phyloP scores from a whole-genome alignment of 2,113 vertebrate genomes.

The Sorex araneus region DNA sequence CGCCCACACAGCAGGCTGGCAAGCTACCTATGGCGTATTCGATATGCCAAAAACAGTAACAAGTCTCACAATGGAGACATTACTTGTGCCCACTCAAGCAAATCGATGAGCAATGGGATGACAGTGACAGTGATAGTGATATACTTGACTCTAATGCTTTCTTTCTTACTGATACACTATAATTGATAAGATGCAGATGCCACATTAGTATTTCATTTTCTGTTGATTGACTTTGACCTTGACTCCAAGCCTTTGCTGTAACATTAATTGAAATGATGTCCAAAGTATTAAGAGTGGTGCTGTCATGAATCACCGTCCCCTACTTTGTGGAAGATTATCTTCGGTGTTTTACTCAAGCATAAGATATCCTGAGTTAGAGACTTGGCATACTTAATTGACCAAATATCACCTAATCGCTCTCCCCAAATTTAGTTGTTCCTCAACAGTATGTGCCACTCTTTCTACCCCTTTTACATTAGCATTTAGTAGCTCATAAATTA shows the following conservation, averaged over 20 bases:
- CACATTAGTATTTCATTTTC: not conserved
- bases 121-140: too few species aligned
- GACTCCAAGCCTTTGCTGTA: not conserved
- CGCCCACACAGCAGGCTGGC: too few species aligned
- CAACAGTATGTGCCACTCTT: not conserved
- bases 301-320: not conserved
- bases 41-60: too few species aligned
- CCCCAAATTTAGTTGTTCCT: not conserved
- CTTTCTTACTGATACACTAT: not conserved
- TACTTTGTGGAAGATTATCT: slow-evolving; percentile 31
- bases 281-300: not conserved
- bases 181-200: not conserved
- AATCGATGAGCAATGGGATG: too few species aligned
- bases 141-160: not conserved
- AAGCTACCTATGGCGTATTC: too few species aligned
- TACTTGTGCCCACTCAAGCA: too few species aligned
- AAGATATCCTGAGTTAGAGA: not conserved
- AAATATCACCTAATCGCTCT: not conserved
- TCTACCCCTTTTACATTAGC: not conserved
- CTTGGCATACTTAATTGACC: not conserved
- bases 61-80: too few species aligned
- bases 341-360: not conserved
- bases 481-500: slow-evolving; percentile 18
- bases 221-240: not conserved
- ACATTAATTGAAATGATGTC: too few species aligned